Percentiles rank a stretch among this genome's conserved stretches.
These are phyloP conservation scores for Falco rusticolus DNA, from an alignment of 2,797 vertebrate species.

Conservation along the genomic window DNA sequence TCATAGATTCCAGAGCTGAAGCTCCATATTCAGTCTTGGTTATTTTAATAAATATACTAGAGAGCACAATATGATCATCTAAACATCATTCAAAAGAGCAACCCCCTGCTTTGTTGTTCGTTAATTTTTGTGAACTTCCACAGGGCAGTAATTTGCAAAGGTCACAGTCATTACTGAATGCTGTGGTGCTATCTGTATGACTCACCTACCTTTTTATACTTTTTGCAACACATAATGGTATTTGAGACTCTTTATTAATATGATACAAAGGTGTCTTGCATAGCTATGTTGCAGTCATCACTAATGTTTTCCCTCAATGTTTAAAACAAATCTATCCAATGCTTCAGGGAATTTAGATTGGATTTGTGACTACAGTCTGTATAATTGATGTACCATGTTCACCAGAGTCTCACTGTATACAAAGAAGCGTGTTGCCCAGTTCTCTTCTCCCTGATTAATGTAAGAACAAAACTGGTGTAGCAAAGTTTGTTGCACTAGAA, in stretches of 20 bases:
- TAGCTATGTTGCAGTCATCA: not conserved
- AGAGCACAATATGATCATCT: not conserved
- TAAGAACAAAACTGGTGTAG: not conserved
- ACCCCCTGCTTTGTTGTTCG: not conserved
- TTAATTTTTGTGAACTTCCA: slow-evolving; percentile 4
- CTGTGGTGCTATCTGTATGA: not conserved
- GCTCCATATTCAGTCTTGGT: not conserved
- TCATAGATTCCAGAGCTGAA: not conserved
- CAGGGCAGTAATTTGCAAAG: not conserved
- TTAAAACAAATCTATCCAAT: not conserved
- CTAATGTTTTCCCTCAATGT: not conserved
- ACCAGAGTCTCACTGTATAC: not conserved
- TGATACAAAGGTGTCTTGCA: not conserved
- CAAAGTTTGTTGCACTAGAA: slow-evolving; percentile 3
- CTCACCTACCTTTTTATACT: not conserved
- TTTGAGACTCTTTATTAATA: not conserved
- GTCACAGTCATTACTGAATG: not conserved
- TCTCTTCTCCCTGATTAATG: not conserved
- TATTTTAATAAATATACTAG: not conserved
- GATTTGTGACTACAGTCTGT: not conserved
- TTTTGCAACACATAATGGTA: not conserved
- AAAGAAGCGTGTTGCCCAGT: not conserved
- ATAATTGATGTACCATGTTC: not conserved
- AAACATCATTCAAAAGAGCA: not conserved
- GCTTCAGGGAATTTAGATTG: not conserved